Conservation (phyloP, 2,888 invertebrate genomes). For the Leptinotarsa haldemani region DNA sequence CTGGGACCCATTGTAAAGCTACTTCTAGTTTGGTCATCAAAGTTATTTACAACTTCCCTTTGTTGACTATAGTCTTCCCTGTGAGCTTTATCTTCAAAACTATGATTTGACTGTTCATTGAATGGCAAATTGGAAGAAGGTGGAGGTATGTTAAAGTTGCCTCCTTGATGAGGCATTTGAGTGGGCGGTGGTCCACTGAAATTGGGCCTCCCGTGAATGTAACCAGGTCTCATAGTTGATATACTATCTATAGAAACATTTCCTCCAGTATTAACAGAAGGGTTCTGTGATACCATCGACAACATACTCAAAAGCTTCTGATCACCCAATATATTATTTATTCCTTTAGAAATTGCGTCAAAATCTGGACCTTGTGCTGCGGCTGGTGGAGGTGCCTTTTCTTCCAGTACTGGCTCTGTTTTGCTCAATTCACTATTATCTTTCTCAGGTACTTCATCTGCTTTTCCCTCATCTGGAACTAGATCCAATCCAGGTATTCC, state of each 20-base stretch:
- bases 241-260: constrained; percentile 52
- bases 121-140: constrained; percentile 21
- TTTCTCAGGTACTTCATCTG: constrained; percentile 33
- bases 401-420: constrained; percentile 34
- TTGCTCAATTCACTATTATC: constrained; percentile 14
- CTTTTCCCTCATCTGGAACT: constrained; percentile 66
- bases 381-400: constrained; percentile 22
- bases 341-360: constrained; percentile 73
- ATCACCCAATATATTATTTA: constrained; percentile 73
- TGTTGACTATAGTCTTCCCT: constrained; percentile 44
- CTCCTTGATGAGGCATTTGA: constrained; percentile 30
- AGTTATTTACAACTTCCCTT: constrained; percentile 55
- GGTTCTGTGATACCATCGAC: constrained; percentile 64
- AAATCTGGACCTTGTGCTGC: constrained; percentile 66
- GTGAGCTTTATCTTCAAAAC: constrained; percentile 48
- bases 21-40: constrained; percentile 61
- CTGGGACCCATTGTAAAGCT: constrained; percentile 51
- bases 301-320: constrained; percentile 73
- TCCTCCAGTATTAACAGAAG: constrained; percentile 42
- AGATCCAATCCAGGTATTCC: constrained; percentile 82
- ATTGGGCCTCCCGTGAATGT: constrained; percentile 26
- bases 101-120: constrained; percentile 51
- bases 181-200: constrained; percentile 37
- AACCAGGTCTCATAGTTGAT: constrained; percentile 33
- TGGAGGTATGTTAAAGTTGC: constrained; percentile 29